These are phyloP conservation scores for Megathymus violae DNA, from an alignment of 1,140 invertebrate species.

Conservation along the genomic window DNA sequence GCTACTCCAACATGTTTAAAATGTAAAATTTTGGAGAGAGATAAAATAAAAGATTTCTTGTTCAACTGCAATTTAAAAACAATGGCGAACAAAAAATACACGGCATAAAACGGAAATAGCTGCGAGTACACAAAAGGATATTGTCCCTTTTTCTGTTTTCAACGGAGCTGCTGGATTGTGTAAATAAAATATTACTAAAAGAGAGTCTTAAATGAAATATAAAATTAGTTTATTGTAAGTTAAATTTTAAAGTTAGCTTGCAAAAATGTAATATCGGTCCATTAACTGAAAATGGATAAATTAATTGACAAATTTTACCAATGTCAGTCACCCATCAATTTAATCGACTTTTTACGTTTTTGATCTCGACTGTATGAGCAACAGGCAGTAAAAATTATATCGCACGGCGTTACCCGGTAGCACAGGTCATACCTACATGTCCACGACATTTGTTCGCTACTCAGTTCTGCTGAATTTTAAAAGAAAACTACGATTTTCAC, in stretches of 20 bases:
- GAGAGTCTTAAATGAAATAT: background rate
- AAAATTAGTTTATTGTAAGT: too few relatives aligned
- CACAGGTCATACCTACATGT: slow-evolving; percentile 28
- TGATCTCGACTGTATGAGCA: slow-evolving; percentile 46
- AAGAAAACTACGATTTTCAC: too few relatives aligned
- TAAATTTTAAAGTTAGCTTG: too few relatives aligned
- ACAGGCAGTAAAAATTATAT: slow-evolving; percentile 62
- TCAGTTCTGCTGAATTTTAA: too few relatives aligned
- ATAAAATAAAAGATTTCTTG: slow-evolving; percentile 22
- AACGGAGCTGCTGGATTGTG: background rate
- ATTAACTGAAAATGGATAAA: too few relatives aligned
- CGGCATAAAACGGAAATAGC: slow-evolving; percentile 24
- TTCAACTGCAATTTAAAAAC: slow-evolving; percentile 28
- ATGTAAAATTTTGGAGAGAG: slow-evolving; percentile 10
- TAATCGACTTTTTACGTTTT: slow-evolving; percentile 28
- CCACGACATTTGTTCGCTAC: slow-evolving; percentile 12
- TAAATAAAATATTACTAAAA: slow-evolving; percentile 1
- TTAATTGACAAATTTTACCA: too few relatives aligned
- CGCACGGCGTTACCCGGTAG: slow-evolving; percentile 59
- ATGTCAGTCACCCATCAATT: too few relatives aligned
- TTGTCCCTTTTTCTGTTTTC: slow-evolving; percentile 1
- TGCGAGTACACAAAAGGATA: slow-evolving; percentile 20
- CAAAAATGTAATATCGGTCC: too few relatives aligned
- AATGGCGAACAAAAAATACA: slow-evolving; percentile 24
- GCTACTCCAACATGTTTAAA: slow-evolving; percentile 31